Conservation (phyloP, 2,797 vertebrate species). For the Eleutherodactylus coqui region DNA sequence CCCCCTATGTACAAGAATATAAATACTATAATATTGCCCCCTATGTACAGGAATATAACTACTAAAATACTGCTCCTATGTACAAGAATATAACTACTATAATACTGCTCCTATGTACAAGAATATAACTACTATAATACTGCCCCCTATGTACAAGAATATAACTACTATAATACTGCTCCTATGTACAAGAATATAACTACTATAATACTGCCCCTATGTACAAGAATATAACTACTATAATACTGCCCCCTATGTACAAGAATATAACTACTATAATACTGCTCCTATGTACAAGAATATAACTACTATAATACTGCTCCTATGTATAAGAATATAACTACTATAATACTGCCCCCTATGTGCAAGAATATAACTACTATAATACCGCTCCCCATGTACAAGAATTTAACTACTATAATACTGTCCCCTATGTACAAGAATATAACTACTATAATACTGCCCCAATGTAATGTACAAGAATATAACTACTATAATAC, state of each 20-base stretch:
- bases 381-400: no score
- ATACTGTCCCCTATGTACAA: no score
- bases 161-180: constrained; percentile 3
- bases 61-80: neutral
- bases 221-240: constrained; percentile 8
- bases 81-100: constrained; percentile 5
- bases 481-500: constrained; percentile 10
- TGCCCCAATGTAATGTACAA: no score
- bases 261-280: constrained; percentile 13
- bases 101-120: constrained; percentile 1
- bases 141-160: neutral
- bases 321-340: no score
- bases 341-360: no score
- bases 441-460: no score
- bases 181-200: constrained; percentile 12
- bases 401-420: no score
- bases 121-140: constrained; percentile 9
- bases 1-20: neutral
- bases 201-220: constrained; percentile 6
- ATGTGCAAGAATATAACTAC: no score
- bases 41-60: neutral
- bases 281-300: neutral
- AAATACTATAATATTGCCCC: neutral
- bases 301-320: no score
- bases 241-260: neutral